Conservation (phyloP, 2,888 invertebrate genomes). For the Hydriomena furcata region DNA sequence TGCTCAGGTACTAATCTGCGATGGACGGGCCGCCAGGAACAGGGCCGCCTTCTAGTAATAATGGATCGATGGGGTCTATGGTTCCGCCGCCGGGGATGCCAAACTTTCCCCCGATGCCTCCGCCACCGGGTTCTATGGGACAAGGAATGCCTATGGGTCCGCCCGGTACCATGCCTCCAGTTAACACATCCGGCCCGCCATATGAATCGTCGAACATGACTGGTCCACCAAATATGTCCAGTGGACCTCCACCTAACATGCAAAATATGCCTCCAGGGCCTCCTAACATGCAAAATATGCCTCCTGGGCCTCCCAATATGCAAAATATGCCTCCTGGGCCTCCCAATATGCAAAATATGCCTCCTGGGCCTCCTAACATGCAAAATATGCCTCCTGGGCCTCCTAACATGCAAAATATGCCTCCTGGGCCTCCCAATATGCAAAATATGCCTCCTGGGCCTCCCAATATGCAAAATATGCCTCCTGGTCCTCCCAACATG, state of each 20-base stretch:
- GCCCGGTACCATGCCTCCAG: constrained; percentile 59
- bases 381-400: constrained; percentile 50
- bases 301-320: constrained; percentile 35
- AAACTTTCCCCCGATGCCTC: constrained; percentile 61
- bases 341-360: constrained; percentile 33
- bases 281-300: constrained; percentile 36
- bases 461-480: constrained; percentile 33
- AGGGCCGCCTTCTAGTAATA: constrained; percentile 58
- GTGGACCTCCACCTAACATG: constrained; percentile 33
- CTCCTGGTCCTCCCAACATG: constrained; percentile 34
- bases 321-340: constrained; percentile 34
- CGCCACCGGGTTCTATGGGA: constrained; percentile 61
- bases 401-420: constrained; percentile 35
- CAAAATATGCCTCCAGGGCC: constrained; percentile 32
- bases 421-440: constrained; percentile 35
- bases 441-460: constrained; percentile 34
- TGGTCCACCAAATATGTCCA: constrained; percentile 26
- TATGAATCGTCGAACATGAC: too few relatives aligned
- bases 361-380: constrained; percentile 33
- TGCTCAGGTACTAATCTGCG: constrained; percentile 19
- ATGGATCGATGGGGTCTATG: constrained; percentile 51
- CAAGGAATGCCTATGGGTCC: constrained; percentile 56
- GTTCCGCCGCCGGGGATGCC: constrained; percentile 56
- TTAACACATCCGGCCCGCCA: constrained; percentile 50
- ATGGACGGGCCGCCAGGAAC: constrained; percentile 77